These are phyloP conservation scores for Dendrocopos noguchii DNA, from an alignment of 2,113 vertebrate species.

Conservation along the genomic window DNA sequence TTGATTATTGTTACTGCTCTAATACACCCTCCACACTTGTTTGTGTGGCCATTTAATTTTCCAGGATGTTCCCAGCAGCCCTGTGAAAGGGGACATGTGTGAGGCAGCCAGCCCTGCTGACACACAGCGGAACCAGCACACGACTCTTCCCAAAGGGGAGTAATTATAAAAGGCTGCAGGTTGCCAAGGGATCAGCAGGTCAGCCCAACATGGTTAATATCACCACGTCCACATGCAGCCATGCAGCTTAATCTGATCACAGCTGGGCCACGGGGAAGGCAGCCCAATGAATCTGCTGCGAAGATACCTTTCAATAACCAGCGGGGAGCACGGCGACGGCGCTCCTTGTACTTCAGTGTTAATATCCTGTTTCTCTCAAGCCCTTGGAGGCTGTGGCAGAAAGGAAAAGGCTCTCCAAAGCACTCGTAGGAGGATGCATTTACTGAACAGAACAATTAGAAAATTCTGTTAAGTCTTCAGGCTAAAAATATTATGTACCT, in stretches of 20 bases:
- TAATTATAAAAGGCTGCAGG: not conserved
- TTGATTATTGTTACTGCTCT: constrained; percentile 25
- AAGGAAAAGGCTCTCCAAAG: constrained; percentile 1
- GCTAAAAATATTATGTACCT: constrained; percentile 26
- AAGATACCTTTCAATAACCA: not conserved
- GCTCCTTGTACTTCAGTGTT: not conserved
- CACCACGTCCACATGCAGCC: not conserved
- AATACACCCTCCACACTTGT: not conserved
- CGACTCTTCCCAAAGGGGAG: not conserved
- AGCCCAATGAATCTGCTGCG: not conserved
- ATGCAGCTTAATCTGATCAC: constrained; percentile 20
- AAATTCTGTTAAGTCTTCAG: not conserved
- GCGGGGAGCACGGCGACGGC: not conserved
- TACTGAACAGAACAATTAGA: not conserved
- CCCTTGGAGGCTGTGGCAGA: not conserved
- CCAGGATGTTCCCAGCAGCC: not conserved
- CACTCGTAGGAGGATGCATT: not conserved
- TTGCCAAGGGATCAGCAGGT: not conserved
- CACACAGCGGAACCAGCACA: constrained; percentile 1
- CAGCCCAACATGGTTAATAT: not conserved
- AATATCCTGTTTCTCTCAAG: not conserved
- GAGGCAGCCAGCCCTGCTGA: not conserved
- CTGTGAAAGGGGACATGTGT: not conserved
- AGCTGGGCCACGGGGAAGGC: not conserved
- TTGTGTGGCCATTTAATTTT: constrained; percentile 43